phyloP scores from a whole-genome alignment of 2,113 vertebrate genomes.

The Corapipo altera region DNA sequence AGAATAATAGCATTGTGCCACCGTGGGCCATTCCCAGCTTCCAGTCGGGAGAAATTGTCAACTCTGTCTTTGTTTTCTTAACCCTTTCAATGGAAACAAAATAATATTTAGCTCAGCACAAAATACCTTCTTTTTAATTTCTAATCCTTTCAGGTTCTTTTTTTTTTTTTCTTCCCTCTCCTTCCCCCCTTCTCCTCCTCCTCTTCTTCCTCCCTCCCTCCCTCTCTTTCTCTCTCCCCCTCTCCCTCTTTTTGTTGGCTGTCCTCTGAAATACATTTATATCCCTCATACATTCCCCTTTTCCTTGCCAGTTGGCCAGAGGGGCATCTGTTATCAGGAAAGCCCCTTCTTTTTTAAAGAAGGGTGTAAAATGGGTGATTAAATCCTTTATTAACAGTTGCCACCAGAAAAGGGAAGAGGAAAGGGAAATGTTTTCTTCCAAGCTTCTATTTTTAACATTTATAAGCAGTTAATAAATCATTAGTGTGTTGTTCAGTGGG shows the following conservation, averaged over 20 bases:
- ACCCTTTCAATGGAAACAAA: constrained; percentile 78
- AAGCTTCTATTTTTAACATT: background rate
- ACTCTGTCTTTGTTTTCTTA: constrained; percentile 74
- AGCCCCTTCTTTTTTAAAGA: constrained; percentile 32
- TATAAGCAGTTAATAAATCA: background rate
- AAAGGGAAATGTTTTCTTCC: background rate
- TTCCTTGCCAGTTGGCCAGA: constrained; percentile 32
- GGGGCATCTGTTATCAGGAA: constrained; percentile 60
- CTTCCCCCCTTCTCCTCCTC: background rate
- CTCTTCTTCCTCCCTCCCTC: background rate
- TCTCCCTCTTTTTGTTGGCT: constrained; percentile 19
- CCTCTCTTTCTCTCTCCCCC: background rate
- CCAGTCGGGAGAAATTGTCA: constrained; percentile 74
- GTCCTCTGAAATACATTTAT: constrained; percentile 55
- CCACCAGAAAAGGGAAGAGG: constrained; percentile 12
- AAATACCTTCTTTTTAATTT: constrained; percentile 73
- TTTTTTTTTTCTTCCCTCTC: background rate
- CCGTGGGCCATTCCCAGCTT: constrained; percentile 74
- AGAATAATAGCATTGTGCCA: constrained; percentile 78
- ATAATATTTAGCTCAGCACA: constrained; percentile 79
- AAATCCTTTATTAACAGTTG: background rate
- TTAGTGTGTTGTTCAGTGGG: background rate
- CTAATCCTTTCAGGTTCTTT: constrained; percentile 71
- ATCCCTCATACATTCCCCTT: constrained; percentile 17
- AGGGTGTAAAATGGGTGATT: constrained; percentile 50